Evolutionary conservation across 2,797 vertebrate species (phyloP).

Genomic region (Takifugu ocellatus): DNA sequence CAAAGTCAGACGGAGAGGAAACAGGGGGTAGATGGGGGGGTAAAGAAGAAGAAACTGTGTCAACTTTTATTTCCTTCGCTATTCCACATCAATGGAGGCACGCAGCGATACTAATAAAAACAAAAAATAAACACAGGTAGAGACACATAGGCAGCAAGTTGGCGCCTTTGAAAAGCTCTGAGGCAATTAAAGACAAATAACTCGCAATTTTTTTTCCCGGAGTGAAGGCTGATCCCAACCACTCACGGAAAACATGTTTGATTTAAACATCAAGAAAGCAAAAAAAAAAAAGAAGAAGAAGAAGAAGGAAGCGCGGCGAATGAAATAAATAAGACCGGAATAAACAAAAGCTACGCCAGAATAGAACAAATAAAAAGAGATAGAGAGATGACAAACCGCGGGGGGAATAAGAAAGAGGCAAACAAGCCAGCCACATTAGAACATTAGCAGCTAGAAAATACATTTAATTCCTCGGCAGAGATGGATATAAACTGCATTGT

Average conservation of each 20-base stretch:
- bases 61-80: conserved; percentile 80
- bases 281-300: too few species aligned
- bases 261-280: conserved; percentile 69
- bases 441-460: conserved; percentile 79
- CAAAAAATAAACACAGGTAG: conserved; percentile 69
- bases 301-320: conserved; percentile 20
- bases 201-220: conserved; percentile 58
- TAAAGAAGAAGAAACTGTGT: conserved; percentile 70
- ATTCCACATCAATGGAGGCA: conserved; percentile 78
- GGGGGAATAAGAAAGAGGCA: conserved; percentile 63
- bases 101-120: conserved; percentile 75
- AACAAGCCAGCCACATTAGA: conserved; percentile 73
- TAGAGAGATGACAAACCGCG: conserved; percentile 40
- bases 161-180: conserved; percentile 71
- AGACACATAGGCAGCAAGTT: conserved; percentile 57
- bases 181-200: conserved; percentile 82
- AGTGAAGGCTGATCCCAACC: conserved; percentile 67
- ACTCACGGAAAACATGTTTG: conserved; percentile 75
- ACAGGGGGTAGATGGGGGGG: conserved; percentile 36
- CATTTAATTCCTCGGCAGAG: conserved; percentile 78
- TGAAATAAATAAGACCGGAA: conserved; percentile 65
- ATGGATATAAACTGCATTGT: conserved; percentile 79
- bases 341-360: conserved; percentile 33
- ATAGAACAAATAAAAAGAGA: not conserved
- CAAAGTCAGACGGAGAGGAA: conserved; percentile 46